Base-by-base conservation (phyloP, 2,888 invertebrate species). In the Bhutanitis thaidina region DNA sequence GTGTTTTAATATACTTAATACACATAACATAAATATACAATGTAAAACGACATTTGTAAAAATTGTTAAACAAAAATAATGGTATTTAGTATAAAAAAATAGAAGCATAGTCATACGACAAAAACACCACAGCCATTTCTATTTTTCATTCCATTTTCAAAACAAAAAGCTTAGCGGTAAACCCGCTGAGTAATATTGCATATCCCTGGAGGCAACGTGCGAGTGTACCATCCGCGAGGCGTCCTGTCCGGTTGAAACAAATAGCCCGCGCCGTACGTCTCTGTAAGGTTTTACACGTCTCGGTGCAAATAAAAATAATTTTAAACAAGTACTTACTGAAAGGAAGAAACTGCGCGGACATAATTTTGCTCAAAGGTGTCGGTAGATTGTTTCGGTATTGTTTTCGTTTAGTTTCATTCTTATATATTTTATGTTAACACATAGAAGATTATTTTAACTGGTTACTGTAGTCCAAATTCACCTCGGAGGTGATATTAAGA, bases 161-260 rank as follows among this genome's bases (percentile, higher is more conserved):
- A 52, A 46, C 46, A 52, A 32, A 38, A 47, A 40, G 52, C 52
- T 52, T 52, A 47, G 29, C 47, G 36, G 27, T 52, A 47, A 52
- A 46, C 51, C 46, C 47, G 41, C 52, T 52, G 52, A 47, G 47
- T 52, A 47, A 52, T 47, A 49, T 49, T 43, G 52, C 52, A 47
- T 47, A 52, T 52, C 46, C 52, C 47, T 25, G 9, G 34, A 16
- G 45, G 50, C 40, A 16, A 40, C 30, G 25, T 45, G 32, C 20
- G 20, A 20, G 20, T 20, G 20, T 32, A 47, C 34, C 30, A n/a
- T 15, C 12, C 39, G 38, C 47, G 38, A 38, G 30, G 38, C 37
- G 25, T 43, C 25, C 52, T 47, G 52, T 52, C 52, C 46, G 43
- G 25, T 32, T 30, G 52, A 37, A 47, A 52, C 46, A 34, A 52